Base-by-base conservation (phyloP, 2,888 invertebrate genomes). In the Mythimna vitellina region DNA sequence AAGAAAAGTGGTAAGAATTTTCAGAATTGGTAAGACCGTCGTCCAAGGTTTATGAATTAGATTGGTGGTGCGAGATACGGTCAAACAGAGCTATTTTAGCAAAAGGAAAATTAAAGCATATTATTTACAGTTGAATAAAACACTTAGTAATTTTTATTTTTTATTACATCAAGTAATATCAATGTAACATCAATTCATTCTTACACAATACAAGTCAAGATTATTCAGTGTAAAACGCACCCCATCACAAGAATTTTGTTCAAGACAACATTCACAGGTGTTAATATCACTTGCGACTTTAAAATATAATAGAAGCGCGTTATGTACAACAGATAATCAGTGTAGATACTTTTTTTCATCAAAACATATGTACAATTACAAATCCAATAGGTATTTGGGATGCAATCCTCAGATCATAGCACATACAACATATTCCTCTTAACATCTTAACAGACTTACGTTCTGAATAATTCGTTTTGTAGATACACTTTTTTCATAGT, bases 131-230 rank as follows among this genome's bases (percentile, higher is more conserved):
- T 10, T 10, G 53, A 73, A 76, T 80, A 80, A 83, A 85, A 82
- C 76, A 74, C 71, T 20, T 54, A 70, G 42, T 76, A 38, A 58
- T 68, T 83, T 82, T 86, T 76, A 71, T 77, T 83, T 88, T 93
- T 93, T 93, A 93, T 92, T 94, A 93, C 92, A 93, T 91, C 91
- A 92, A 93, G 88, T 92, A 93, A 92, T 93, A 93, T 92, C 90
- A 91, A 91, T 92, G 88, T 89, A 90, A 92, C 89, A 89, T 90
- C 85, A 89, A 84, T 87, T 89, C 82, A 81, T 88, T 86, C 82
- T 86, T 86, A 86, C 88, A 89, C 88, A 88, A 84, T 83, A 84
- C 81, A 76, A 74, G 74, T 78, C 78, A 73, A 65, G 73, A 70
- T 73, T 73, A 71, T 54, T 82, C 66, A 76, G 57, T 83, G 68